phyloP scores from a whole-genome alignment of 2,113 vertebrate species.

The Pristiophorus japonicus region DNA sequence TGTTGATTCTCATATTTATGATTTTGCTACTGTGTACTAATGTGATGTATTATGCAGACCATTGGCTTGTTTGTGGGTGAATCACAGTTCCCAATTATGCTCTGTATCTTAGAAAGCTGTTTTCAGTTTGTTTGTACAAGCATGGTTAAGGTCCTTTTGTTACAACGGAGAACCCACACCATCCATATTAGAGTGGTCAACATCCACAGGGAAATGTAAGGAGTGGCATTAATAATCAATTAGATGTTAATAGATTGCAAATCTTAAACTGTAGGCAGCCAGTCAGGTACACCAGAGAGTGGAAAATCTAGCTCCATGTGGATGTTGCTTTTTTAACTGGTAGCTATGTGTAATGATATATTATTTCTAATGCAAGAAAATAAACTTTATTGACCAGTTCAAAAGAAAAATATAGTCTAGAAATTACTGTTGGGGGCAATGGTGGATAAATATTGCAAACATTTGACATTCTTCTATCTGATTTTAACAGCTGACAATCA shows the following conservation, averaged over 20 bases:
- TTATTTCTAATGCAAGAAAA: too few species aligned
- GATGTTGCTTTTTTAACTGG: not conserved
- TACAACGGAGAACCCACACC: not conserved
- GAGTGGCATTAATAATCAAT: not conserved
- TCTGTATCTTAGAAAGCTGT: not conserved
- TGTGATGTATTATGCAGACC: not conserved
- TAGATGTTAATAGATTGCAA: not conserved
- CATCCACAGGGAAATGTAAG: conserved; percentile 10
- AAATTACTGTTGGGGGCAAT: too few species aligned
- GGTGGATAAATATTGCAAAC: too few species aligned
- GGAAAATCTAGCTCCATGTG: not conserved
- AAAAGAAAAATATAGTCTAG: too few species aligned
- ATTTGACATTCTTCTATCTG: too few species aligned
- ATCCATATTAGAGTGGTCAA: not conserved
- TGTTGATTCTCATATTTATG: conserved; percentile 16
- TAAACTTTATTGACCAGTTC: too few species aligned
- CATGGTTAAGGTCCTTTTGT: not conserved
- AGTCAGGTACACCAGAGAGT: not conserved
- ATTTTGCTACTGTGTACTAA: not conserved
- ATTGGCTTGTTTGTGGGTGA: not conserved
- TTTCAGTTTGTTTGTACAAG: not conserved
- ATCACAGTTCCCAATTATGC: not conserved
- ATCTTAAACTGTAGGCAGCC: not conserved
- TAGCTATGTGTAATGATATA: not conserved
- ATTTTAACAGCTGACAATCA: too few species aligned